Base-by-base conservation (phyloP, 2,113 vertebrate species). In the Parotia lawesii region DNA sequence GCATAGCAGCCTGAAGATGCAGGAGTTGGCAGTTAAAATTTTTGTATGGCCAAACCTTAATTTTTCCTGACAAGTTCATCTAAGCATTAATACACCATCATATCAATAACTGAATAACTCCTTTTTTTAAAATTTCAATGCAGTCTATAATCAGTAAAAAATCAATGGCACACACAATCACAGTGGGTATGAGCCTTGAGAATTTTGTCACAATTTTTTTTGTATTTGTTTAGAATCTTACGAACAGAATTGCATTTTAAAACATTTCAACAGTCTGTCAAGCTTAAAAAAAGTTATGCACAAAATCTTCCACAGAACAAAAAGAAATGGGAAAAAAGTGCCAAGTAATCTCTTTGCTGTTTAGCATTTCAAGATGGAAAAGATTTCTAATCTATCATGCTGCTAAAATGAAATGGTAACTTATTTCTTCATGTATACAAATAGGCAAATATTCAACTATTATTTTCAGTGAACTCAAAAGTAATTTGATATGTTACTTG, bases 331-430 rank as follows among this genome's bases (percentile, higher is more conserved):
- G 11, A 18, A 71, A 76, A 70, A 89, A 54, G 13, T 67, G 21
- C 38, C 74, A 89, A 85, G 17, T 94, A 93, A 94, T 95, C 64
- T 76, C 69, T 66, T 37, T 92, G 47, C 20, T 95, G 78, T 93
- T 96, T 96, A 95, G n/a, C 85, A 88, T 81, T 96, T 91, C 65
- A 95, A 77, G 53, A 92, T 42, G 10, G 31, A 48, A 92, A 92
- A 83, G 15, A 93, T 47, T 95, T 95, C 74, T 86, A 95, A 90
- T 91, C 47, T 48, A 72, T 93, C 81, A 74, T 90, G 67, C 53
- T 95, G 48, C 28, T 96, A 61, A 96, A 95, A 93, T 45, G n/a
- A 89, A 94, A 92, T 37, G 12, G 48, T 86, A 93, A 37, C 35
- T 31, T 94, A 82, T 78, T 74, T 97, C 86, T 71, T 83, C 37